These are phyloP conservation scores for Origma solitaria DNA, from an alignment of 2,113 vertebrate species.

Conservation along the genomic window DNA sequence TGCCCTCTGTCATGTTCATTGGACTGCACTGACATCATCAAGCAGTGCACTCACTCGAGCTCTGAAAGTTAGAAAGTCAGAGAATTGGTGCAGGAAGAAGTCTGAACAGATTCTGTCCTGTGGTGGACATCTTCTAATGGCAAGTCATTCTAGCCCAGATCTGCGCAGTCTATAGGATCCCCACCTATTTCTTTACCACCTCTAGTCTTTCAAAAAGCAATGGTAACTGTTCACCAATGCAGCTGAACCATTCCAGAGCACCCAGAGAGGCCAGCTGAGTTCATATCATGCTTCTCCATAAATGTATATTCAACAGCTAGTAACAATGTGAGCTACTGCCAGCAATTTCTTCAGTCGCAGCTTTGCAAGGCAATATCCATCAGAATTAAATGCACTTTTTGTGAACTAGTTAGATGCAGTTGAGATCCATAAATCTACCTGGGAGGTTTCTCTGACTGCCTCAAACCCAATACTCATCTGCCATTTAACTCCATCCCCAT, in stretches of 20 bases:
- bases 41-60: background rate
- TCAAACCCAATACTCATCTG: background rate
- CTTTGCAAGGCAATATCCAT: background rate
- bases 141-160: background rate
- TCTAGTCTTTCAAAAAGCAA: background rate
- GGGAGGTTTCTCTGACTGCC: background rate
- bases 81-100: background rate
- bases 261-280: background rate
- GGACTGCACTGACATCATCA: background rate
- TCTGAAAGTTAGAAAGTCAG: background rate
- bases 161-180: background rate
- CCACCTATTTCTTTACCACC: background rate
- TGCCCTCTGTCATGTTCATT: background rate
- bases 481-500: background rate
- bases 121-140: background rate
- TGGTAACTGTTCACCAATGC: background rate
- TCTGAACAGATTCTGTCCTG: background rate
- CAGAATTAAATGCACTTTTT: background rate
- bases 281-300: background rate
- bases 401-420: background rate
- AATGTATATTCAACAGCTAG: background rate
- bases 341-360: background rate
- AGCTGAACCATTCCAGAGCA: background rate
- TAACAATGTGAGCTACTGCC: background rate
- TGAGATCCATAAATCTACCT: background rate